Evolutionary conservation across 2,888 invertebrate genomes (phyloP).

Genomic region (Lampropteryx suffumata): DNA sequence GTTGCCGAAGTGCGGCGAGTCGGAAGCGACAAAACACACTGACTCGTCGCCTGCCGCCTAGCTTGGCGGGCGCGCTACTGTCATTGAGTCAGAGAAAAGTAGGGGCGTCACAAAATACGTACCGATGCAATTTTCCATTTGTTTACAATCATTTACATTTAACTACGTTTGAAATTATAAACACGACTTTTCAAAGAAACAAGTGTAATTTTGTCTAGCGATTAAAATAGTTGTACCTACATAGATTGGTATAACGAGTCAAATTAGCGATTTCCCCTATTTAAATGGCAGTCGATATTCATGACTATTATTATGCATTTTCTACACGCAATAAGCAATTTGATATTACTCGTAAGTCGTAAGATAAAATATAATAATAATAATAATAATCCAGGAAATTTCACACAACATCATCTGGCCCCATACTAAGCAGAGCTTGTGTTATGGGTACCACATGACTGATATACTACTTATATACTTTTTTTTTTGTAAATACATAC

Average conservation of each 20-base stretch:
- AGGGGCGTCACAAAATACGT: constrained; percentile 67
- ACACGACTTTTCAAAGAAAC: constrained; percentile 26
- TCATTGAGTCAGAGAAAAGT: constrained; percentile 68
- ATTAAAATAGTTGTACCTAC: neutral
- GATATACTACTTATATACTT: too few relatives aligned
- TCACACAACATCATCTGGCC: too few relatives aligned
- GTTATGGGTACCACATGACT: too few relatives aligned
- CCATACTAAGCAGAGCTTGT: too few relatives aligned
- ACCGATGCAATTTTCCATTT: constrained; percentile 68
- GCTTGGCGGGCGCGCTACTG: constrained; percentile 25
- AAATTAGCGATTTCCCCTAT: constrained; percentile 6
- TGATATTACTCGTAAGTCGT: too few relatives aligned
- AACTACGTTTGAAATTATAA: constrained; percentile 39
- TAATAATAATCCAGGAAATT: too few relatives aligned
- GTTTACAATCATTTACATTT: constrained; percentile 63
- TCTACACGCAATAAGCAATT: constrained; percentile 1
- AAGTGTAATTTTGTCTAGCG: neutral
- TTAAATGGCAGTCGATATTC: neutral
- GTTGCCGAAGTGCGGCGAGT: constrained; percentile 62
- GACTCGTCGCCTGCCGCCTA: constrained; percentile 46
- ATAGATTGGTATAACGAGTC: constrained; percentile 2
- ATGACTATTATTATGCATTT: neutral
- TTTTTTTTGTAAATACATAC: too few relatives aligned
- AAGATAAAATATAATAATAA: too few relatives aligned
- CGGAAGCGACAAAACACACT: constrained; percentile 70